Conservation (phyloP, 1,140 invertebrate species). For the Metopolophium dirhodum region DNA sequence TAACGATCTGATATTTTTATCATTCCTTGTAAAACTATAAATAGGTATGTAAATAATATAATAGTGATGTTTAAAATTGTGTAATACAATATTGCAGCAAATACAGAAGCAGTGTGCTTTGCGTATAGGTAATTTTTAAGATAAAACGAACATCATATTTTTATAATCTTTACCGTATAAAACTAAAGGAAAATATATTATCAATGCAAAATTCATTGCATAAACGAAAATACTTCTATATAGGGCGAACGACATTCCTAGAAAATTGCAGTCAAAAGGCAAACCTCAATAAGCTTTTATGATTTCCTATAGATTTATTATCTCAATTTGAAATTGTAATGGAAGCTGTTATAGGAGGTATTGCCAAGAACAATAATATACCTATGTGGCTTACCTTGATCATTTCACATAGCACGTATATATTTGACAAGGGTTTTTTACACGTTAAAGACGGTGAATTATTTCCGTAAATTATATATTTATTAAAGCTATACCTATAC, state of each 20-base stretch:
- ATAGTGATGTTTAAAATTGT: no score
- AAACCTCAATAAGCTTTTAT: not conserved
- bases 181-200: not conserved
- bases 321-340: not conserved
- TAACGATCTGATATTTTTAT: no score
- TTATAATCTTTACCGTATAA: not conserved
- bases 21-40: no score
- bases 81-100: no score
- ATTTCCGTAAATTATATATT: constrained; percentile 10
- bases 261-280: not conserved
- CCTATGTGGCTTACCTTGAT: constrained; percentile 26
- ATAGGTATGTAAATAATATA: no score
- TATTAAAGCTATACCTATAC: not conserved
- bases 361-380: constrained; percentile 3
- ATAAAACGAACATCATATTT: no score
- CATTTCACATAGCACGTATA: not conserved
- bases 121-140: no score
- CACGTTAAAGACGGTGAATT: not conserved
- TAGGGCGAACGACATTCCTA: not conserved
- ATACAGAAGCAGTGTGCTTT: no score
- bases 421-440: not conserved
- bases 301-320: constrained; percentile 27
- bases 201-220: not conserved
- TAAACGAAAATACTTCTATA: not conserved
- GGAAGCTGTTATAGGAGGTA: not conserved